Conservation (phyloP, 2,113 vertebrate genomes). For the Vanacampus margaritifer region DNA sequence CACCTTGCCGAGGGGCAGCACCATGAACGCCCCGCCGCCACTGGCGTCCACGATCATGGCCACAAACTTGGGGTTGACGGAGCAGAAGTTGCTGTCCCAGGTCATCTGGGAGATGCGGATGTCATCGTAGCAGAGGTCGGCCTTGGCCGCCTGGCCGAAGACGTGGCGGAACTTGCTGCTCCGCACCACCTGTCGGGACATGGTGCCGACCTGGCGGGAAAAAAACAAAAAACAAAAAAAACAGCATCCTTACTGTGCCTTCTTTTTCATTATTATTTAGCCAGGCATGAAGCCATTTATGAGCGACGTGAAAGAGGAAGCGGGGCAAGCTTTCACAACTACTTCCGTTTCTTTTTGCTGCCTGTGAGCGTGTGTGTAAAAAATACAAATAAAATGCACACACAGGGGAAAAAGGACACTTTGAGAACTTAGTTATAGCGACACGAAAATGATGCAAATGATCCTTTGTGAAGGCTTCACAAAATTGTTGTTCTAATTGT, state of each 20-base stretch:
- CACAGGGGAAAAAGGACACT: background rate
- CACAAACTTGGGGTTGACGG: constrained; percentile 87
- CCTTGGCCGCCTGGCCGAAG: constrained; percentile 82
- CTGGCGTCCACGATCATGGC: constrained; percentile 90
- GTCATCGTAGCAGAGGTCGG: constrained; percentile 89
- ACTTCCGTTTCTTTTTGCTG: constrained; percentile 49
- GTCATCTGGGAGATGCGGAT: constrained; percentile 90
- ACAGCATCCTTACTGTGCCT: background rate
- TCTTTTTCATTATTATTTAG: background rate
- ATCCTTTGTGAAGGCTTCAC: background rate
- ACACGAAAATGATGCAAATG: background rate
- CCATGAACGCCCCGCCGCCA: constrained; percentile 86
- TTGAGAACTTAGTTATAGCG: background rate
- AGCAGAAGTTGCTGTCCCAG: constrained; percentile 90
- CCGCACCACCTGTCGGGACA: constrained; percentile 85
- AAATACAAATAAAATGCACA: background rate
- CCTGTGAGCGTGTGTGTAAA: background rate
- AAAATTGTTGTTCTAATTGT: background rate
- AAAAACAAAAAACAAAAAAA: background rate
- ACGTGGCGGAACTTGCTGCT: constrained; percentile 89
- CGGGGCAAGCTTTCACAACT: constrained; percentile 47
- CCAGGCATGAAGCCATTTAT: background rate
- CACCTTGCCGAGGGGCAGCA: constrained; percentile 84
- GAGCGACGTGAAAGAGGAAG: constrained; percentile 58
- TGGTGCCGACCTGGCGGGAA: constrained; percentile 63